A percentile compares a stretch with the other conserved stretches of the same genome.
phyloP scores from a whole-genome alignment of 2,797 vertebrate species.

The Melopsittacus undulatus region DNA sequence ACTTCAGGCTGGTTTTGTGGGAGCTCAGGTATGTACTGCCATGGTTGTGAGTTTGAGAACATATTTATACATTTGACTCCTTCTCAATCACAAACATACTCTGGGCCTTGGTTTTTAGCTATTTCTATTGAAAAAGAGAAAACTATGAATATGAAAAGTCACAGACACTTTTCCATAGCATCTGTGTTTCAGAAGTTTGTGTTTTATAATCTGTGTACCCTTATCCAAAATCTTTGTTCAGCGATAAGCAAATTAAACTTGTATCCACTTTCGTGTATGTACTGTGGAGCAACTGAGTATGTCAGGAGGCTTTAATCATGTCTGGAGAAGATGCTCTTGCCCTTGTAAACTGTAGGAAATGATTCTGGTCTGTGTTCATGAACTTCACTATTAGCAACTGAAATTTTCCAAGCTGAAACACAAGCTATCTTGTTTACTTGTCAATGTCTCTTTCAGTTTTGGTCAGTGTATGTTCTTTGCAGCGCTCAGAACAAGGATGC shows the following conservation, averaged over 20 bases:
- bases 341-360: background rate
- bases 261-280: rapidly evolving
- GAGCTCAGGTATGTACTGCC: constrained; percentile 84
- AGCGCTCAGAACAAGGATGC: constrained; percentile 89
- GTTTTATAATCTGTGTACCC: background rate
- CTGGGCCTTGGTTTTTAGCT: background rate
- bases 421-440: constrained; percentile 6
- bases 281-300: background rate
- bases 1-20: constrained; percentile 84
- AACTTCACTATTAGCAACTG: background rate
- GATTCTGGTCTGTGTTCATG: background rate
- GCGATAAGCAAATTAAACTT: background rate
- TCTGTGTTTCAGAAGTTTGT: background rate
- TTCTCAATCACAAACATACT: background rate
- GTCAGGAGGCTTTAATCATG: background rate
- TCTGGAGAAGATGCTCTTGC: background rate
- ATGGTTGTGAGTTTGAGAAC: background rate
- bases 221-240: background rate
- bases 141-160: background rate
- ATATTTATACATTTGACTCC: background rate
- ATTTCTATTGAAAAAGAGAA: background rate
- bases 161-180: background rate
- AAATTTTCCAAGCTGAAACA: background rate
- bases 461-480: constrained; percentile 90
- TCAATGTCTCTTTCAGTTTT: constrained; percentile 82